A percentile compares a stretch with the other conserved stretches of the same genome.
Conservation (phyloP, 2,888 invertebrate species). For the Pelosia muscerda region DNA sequence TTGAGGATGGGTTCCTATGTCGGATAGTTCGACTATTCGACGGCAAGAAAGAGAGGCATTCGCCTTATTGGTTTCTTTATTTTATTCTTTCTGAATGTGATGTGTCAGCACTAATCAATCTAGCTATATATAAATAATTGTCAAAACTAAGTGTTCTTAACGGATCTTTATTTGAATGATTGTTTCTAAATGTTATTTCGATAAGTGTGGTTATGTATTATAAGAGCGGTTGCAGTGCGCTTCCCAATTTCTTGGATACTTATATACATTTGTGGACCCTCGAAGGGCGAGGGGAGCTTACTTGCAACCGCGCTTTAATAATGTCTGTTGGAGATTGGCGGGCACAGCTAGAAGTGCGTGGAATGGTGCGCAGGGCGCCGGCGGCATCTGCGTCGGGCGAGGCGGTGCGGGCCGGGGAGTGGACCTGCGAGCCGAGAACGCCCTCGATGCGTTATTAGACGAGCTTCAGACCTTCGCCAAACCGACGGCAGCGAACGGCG, state of each 20-base stretch:
- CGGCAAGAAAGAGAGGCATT: slow-evolving; percentile 65
- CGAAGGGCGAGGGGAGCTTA: slow-evolving; percentile 33
- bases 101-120: slow-evolving; percentile 73
- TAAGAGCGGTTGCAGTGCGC: slow-evolving; percentile 71
- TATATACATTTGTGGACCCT: slow-evolving; percentile 17
- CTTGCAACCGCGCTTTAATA: slow-evolving; percentile 77
- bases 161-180: slow-evolving; percentile 73
- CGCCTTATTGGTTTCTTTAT: slow-evolving; percentile 68
- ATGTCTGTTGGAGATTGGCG: slow-evolving; percentile 67
- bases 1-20: not conserved
- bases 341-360: slow-evolving; percentile 75
- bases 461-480: slow-evolving; percentile 96
- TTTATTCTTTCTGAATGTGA: slow-evolving; percentile 74
- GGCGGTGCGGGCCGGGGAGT: slow-evolving; percentile 64
- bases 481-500: slow-evolving; percentile 77
- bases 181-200: slow-evolving; percentile 73
- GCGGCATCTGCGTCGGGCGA: slow-evolving; percentile 71
- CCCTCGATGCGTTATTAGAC: slow-evolving; percentile 98
- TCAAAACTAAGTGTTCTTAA: slow-evolving; percentile 76
- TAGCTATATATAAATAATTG: slow-evolving; percentile 67
- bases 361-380: slow-evolving; percentile 80
- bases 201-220: slow-evolving; percentile 53
- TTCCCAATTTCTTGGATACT: slow-evolving; percentile 15
- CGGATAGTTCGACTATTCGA: slow-evolving; percentile 33
- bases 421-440: slow-evolving; percentile 94